Percentiles rank a stretch among this genome's conserved stretches.
Conservation (phyloP, 2,797 vertebrate genomes). For the Danio kyathit region DNA sequence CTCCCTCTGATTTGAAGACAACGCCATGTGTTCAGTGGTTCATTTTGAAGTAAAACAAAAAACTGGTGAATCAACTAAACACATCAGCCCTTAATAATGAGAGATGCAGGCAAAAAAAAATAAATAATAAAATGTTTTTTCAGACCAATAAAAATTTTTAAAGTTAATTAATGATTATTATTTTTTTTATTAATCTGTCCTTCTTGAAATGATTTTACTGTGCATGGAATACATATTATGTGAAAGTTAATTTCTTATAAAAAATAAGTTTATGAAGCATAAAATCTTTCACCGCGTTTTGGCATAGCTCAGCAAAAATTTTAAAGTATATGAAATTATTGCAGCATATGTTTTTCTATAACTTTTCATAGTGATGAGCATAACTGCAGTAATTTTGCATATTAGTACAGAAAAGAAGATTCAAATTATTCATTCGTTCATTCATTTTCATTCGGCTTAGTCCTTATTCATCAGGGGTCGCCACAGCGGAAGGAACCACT, state of each 20-base stretch:
- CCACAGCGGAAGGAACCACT: no score
- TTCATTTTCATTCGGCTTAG: no score
- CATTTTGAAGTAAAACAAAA: no score
- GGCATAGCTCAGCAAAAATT: no score
- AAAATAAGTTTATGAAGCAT: neutral
- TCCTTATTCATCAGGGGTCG: no score
- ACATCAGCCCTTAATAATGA: constrained; percentile 25
- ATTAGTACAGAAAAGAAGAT: neutral
- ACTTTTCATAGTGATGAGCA: neutral
- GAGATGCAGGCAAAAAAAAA: constrained; percentile 8
- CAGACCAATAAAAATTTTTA: constrained; percentile 9
- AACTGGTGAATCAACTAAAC: constrained; percentile 51
- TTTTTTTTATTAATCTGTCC: neutral
- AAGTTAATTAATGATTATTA: no score
- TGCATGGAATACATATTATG: neutral
- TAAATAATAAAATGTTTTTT: neutral
- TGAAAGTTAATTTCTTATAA: neutral
- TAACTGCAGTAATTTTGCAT: neutral
- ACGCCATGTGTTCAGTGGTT: constrained; percentile 52
- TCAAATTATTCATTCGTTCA: no score
- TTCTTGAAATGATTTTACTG: neutral
- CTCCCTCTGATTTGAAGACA: constrained; percentile 53
- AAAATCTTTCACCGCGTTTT: neutral
- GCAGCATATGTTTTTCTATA: neutral
- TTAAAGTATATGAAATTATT: neutral